Conservation (phyloP, 2,888 invertebrate species). For the Eumacrocentrus americanus region DNA sequence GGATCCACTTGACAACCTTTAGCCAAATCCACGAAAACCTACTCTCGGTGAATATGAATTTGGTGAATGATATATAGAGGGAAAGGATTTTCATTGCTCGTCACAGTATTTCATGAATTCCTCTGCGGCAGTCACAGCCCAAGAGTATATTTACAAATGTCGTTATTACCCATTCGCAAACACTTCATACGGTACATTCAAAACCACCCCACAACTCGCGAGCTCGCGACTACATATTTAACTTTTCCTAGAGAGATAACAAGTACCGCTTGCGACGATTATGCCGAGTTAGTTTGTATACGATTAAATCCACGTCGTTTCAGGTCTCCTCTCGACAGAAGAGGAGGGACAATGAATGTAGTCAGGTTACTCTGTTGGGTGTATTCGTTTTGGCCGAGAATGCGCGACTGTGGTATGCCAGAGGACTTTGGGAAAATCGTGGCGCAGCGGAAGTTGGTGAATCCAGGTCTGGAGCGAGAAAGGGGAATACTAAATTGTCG, state of each 20-base stretch:
- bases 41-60: background rate
- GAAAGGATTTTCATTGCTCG: no score
- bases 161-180: constrained; percentile 4
- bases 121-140: no score
- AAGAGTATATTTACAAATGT: background rate
- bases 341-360: background rate
- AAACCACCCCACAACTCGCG: background rate
- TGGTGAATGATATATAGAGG: no score
- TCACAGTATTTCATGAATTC: background rate
- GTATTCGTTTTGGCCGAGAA: background rate
- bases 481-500: constrained; percentile 13
- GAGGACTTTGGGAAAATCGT: constrained; percentile 5
- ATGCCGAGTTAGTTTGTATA: background rate
- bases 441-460: constrained; percentile 13
- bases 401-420: constrained; percentile 1
- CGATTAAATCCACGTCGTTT: background rate
- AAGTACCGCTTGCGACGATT: background rate
- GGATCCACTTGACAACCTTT: constrained; percentile 5
- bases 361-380: background rate
- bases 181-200: background rate
- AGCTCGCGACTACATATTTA: background rate
- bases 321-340: background rate
- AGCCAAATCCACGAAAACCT: background rate
- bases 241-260: constrained; percentile 1
- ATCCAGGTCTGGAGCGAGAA: background rate